phyloP scores from a whole-genome alignment of 2,797 vertebrate genomes.

The Catamblyrhynchus diadema region DNA sequence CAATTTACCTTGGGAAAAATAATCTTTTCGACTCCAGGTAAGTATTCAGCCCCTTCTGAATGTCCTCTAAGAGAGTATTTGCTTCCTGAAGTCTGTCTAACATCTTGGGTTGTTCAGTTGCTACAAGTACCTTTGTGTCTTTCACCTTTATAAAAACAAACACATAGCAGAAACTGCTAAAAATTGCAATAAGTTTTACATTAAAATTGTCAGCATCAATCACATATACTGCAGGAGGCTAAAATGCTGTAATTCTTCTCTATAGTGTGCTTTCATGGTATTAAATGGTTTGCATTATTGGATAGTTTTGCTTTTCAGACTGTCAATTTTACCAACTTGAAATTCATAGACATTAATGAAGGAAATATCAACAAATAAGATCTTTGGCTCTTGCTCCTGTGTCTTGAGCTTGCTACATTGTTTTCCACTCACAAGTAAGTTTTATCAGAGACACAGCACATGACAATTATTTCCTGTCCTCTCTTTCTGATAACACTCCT shows the following conservation, averaged over 20 bases:
- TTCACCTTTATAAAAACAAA: slow-evolving; percentile 77
- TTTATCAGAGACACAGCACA: neutral
- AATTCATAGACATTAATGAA: neutral
- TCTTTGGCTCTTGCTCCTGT: neutral
- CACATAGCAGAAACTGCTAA: neutral
- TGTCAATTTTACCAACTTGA: neutral
- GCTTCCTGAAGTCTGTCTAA: slow-evolving; percentile 84
- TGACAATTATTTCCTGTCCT: neutral
- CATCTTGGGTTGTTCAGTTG: slow-evolving; percentile 87
- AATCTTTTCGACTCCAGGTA: slow-evolving; percentile 93
- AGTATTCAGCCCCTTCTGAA: slow-evolving; percentile 88
- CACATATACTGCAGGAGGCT: neutral
- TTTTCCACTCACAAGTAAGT: neutral
- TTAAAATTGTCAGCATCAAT: neutral
- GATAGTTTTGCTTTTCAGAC: neutral
- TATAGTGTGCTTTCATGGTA: neutral
- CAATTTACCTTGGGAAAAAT: slow-evolving; percentile 89
- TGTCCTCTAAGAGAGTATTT: slow-evolving; percentile 85
- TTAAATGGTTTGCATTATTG: neutral
- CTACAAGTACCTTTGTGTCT: slow-evolving; percentile 84
- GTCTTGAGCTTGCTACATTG: neutral
- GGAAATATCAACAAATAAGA: neutral
- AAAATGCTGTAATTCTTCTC: neutral
- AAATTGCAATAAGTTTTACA: neutral
- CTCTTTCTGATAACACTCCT: neutral